Conservation (phyloP, 2,113 vertebrate species). For the Crotalus viridis region DNA sequence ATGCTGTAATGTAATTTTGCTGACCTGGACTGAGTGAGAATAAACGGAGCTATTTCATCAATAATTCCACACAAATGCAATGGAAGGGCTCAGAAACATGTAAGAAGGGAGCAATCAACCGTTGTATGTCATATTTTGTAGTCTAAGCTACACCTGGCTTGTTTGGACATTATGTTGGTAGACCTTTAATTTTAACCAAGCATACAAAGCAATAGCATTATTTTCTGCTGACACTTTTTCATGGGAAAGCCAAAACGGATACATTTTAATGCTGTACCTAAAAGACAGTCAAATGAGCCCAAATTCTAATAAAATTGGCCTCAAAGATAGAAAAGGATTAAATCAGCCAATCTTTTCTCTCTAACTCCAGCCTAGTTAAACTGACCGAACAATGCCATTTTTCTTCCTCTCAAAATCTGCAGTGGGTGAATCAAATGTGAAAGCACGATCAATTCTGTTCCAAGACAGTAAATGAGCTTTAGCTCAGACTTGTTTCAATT, state of each 20-base stretch:
- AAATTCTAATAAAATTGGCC: background rate
- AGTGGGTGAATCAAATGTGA: conserved; percentile 71
- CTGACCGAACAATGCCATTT: conserved; percentile 57
- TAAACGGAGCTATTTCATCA: background rate
- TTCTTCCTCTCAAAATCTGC: conserved; percentile 63
- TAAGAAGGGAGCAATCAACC: conserved; percentile 1
- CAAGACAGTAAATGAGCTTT: conserved; percentile 69
- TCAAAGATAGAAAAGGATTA: conserved; percentile 11
- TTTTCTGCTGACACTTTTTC: background rate
- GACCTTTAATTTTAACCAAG: background rate
- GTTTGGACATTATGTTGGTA: background rate
- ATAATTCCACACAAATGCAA: background rate
- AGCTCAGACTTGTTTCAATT: conserved; percentile 63
- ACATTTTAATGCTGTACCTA: background rate
- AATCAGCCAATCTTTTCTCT: conserved; percentile 1
- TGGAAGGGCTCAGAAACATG: background rate
- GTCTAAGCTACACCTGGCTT: background rate
- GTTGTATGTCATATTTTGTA: background rate
- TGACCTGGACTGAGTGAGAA: background rate
- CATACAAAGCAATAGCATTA: background rate
- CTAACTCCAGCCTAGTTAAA: conserved; percentile 49
- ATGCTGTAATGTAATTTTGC: background rate
- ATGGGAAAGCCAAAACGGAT: background rate
- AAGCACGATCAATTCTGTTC: conserved; percentile 74
- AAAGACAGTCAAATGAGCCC: background rate